These are phyloP conservation scores for Alaudala cheleensis DNA, from an alignment of 2,113 vertebrate species.

Conservation along the genomic window DNA sequence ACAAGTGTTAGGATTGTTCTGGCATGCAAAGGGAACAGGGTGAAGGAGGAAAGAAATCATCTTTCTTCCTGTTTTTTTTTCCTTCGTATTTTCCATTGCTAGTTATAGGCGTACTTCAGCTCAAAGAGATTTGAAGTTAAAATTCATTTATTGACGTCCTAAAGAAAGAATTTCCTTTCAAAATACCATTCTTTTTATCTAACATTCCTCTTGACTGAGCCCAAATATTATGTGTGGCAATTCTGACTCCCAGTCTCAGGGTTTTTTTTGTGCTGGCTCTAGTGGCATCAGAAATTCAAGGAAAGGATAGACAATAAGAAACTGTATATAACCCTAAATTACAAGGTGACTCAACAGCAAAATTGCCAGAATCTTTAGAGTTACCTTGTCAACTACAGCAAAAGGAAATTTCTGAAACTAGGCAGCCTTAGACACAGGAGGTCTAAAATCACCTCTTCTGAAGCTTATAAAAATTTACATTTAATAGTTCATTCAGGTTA, in stretches of 20 bases:
- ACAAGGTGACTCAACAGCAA: not conserved
- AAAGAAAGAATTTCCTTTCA: not conserved
- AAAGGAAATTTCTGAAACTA: not conserved
- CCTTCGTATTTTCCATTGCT: not conserved
- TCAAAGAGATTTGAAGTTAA: not conserved
- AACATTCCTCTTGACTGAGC: not conserved
- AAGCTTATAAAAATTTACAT: not conserved
- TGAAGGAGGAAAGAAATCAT: not conserved
- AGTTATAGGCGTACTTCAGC: not conserved
- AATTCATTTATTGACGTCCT: not conserved
- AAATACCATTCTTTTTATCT: not conserved
- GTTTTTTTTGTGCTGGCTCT: not conserved
- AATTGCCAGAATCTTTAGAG: not conserved
- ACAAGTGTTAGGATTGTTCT: not conserved
- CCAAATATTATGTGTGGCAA: not conserved
- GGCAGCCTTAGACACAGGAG: not conserved
- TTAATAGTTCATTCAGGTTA: not conserved
- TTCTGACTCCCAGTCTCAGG: not conserved
- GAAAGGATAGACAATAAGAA: not conserved
- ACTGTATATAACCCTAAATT: not conserved
- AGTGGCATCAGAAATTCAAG: not conserved
- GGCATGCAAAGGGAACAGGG: not conserved
- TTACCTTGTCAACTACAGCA: not conserved
- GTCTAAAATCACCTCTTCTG: not conserved
- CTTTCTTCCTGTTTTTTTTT: not conserved